Conservation (phyloP, 1,140 invertebrate species). For the Achatina immaculata region DNA sequence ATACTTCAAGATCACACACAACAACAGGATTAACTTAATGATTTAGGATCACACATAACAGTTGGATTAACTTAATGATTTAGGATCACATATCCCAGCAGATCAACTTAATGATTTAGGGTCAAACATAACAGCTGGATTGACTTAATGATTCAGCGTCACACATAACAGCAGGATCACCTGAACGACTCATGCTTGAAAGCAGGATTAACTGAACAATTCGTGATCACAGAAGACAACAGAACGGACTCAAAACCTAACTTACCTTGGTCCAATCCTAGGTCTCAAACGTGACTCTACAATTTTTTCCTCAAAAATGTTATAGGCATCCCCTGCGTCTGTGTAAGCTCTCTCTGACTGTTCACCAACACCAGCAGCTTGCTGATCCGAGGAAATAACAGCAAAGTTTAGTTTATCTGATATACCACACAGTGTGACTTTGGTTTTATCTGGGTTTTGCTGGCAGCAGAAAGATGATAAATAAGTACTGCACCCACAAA, state of each 20-base stretch:
- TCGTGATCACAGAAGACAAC: no score
- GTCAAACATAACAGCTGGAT: no score
- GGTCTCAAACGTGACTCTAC: constrained; percentile 34
- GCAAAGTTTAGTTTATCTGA: not conserved
- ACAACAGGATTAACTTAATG: no score
- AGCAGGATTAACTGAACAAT: no score
- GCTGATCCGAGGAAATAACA: not conserved
- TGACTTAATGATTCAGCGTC: no score
- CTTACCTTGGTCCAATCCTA: constrained; percentile 33
- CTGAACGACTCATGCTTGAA: no score
- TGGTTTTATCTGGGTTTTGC: not conserved
- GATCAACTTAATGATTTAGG: no score
- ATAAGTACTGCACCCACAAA: not conserved
- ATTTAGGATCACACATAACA: no score
- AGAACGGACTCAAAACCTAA: constrained; percentile 4
- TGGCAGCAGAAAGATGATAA: not conserved
- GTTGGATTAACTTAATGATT: no score
- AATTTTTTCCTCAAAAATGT: constrained; percentile 40
- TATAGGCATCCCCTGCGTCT: constrained; percentile 18
- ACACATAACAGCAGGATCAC: no score
- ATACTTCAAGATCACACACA: no score
- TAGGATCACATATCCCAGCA: no score
- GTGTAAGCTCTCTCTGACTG: not conserved
- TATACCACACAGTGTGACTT: not conserved
- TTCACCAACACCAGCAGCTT: not conserved